Conservation (phyloP, 2,113 vertebrate species). For the Microtus richardsoni region DNA sequence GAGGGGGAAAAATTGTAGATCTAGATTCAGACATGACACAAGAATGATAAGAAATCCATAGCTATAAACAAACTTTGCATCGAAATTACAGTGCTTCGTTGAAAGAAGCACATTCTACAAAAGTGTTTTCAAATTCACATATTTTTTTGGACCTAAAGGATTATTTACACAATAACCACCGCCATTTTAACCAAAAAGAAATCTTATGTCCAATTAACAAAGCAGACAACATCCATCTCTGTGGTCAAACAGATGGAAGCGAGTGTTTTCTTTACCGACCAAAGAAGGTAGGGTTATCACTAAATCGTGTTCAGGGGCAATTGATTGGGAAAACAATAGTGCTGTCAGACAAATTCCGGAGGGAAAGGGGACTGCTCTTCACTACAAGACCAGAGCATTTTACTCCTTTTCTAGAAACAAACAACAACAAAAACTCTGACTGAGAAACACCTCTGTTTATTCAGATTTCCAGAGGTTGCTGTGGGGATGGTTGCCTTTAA, state of each 20-base stretch:
- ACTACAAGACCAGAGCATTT: not conserved
- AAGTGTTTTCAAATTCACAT: not conserved
- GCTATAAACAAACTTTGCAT: accelerated
- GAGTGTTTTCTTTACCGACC: not conserved
- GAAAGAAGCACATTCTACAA: not conserved
- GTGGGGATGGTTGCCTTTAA: not conserved
- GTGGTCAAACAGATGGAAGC: slow-evolving; percentile 2
- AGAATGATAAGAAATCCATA: not conserved
- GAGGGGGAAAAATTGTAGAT: accelerated
- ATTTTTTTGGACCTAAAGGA: not conserved
- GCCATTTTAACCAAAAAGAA: not conserved
- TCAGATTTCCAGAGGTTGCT: not conserved
- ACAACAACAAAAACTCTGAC: not conserved
- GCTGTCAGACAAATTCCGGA: not conserved
- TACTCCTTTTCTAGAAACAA: not conserved
- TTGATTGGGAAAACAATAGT: not conserved
- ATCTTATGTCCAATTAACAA: not conserved
- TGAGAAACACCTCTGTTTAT: not conserved
- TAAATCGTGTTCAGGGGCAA: not conserved
- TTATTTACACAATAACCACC: not conserved
- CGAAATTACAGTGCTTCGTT: not conserved
- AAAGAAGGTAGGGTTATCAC: not conserved
- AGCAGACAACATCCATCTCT: not conserved
- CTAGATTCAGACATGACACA: too few species aligned
- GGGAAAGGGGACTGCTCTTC: not conserved